Base-by-base conservation (phyloP, 2,888 invertebrate genomes). In the Boloria euphrosyne region DNA sequence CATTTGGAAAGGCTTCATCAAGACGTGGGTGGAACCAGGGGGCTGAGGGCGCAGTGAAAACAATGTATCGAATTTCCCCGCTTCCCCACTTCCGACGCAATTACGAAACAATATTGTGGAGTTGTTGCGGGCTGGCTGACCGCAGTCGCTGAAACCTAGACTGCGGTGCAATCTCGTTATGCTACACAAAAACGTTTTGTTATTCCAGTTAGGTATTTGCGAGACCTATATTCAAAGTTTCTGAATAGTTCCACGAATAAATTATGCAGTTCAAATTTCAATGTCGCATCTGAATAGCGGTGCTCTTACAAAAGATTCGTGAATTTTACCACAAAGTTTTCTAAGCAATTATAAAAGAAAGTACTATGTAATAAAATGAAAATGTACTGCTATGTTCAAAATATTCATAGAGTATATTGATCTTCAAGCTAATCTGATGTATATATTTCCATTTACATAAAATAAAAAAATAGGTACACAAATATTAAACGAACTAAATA, bases 21-120 rank as follows among this genome's bases (percentile, higher is more conserved):
- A 76, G 76, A 76, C 75, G 73, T 69, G 73, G 73, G 75, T 74
- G 77, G 78, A 76, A 72, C 76, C 73, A 75, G 77, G 75, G 76
- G 73, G 74, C 74, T 70, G 72, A 77, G 82, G 81, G 79, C 76
- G 80, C 77, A 76, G 81, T 80, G 79, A 84, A 86, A 81, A 87
- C 86, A 84, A 87, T 87, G 87, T 87, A 87, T 88, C 88, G 80
- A 88, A 86, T 90, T 88, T 86, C 89, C 83, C 83, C 82, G 85
- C 83, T 84, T 85, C 88, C 89, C 88, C 87, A 88, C 85, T 87
- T 89, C 87, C 87, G 87, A 88, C 80, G 87, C 84, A 87, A 89
- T 90, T 87, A 89, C 87, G 82, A 83, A 84, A 86, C 81, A 84
- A 80, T 81, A 82, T 81, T 78, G 83, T 80, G 81, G 83, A 81